These are phyloP conservation scores for Diaperis boleti DNA, from an alignment of 2,888 invertebrate species.

Conservation along the genomic window DNA sequence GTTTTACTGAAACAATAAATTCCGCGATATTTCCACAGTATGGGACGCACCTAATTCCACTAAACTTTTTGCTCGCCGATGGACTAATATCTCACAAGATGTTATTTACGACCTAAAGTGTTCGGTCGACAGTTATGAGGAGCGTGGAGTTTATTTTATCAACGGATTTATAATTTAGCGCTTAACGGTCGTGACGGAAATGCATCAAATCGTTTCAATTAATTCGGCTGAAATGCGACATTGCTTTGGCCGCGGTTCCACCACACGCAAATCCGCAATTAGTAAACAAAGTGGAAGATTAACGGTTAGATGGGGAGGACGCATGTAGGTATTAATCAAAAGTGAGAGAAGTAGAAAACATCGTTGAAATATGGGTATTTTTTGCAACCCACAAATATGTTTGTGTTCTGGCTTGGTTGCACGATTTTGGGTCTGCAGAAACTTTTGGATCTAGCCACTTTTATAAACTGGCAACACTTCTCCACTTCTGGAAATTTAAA, in stretches of 20 bases:
- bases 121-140: constrained; percentile 30
- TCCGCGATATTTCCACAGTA: constrained; percentile 20
- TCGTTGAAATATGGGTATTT: too few species aligned
- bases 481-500: too few species aligned
- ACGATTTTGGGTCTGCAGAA: too few species aligned
- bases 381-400: too few species aligned
- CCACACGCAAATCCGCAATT: constrained; percentile 31
- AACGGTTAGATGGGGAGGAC: neutral
- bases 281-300: constrained; percentile 32
- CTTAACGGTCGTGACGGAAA: constrained; percentile 18
- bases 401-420: too few species aligned
- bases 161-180: constrained; percentile 32
- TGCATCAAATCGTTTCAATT: constrained; percentile 36
- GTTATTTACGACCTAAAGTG: constrained; percentile 6
- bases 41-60: neutral
- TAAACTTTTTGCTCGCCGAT: neutral
- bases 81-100: constrained; percentile 2
- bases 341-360: neutral
- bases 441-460: too few species aligned
- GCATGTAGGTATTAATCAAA: neutral
- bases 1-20: constrained; percentile 40
- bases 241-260: constrained; percentile 26
- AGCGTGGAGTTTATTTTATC: constrained; percentile 33
- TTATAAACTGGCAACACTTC: too few species aligned
- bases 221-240: constrained; percentile 35